Percentiles rank a stretch among this genome's conserved stretches.
Evolutionary conservation across 2,113 vertebrate genomes (phyloP).

Genomic region (Prionailurus viverrinus): DNA sequence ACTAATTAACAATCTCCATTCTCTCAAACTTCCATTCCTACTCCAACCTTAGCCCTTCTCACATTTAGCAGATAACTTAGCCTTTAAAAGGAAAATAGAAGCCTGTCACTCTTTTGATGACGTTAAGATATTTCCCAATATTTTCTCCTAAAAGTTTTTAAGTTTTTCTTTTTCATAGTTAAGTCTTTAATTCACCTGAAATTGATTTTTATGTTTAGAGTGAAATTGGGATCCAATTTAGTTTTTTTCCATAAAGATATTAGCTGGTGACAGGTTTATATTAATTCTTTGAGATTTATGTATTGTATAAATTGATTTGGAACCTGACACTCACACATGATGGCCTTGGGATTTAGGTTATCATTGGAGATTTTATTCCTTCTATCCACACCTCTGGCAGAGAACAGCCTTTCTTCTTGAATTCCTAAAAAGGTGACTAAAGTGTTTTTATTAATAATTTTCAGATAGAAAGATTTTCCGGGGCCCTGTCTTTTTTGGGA

Average conservation of each 20-base stretch:
- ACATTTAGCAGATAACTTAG: neutral
- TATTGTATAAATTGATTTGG: neutral
- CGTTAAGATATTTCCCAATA: neutral
- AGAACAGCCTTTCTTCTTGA: neutral
- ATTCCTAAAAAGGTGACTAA: neutral
- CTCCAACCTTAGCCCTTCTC: neutral
- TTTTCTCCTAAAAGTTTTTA: neutral
- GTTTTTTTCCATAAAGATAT: neutral
- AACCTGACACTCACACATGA: neutral
- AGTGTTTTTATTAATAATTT: slow-evolving; percentile 1
- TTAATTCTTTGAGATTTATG: neutral
- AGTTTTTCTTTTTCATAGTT: neutral
- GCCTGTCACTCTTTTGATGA: neutral
- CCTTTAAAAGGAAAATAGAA: neutral
- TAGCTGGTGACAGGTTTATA: neutral
- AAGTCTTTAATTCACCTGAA: neutral
- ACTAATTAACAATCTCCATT: neutral
- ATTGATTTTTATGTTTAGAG: neutral
- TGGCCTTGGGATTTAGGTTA: neutral
- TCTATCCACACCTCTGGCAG: neutral
- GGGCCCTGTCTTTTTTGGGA: neutral
- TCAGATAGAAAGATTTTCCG: neutral
- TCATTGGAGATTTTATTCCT: neutral
- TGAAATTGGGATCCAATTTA: neutral
- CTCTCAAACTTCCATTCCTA: neutral